Evolutionary conservation across 2,888 invertebrate species (phyloP).

Genomic region (Cataglyphis rosenhaueri): DNA sequence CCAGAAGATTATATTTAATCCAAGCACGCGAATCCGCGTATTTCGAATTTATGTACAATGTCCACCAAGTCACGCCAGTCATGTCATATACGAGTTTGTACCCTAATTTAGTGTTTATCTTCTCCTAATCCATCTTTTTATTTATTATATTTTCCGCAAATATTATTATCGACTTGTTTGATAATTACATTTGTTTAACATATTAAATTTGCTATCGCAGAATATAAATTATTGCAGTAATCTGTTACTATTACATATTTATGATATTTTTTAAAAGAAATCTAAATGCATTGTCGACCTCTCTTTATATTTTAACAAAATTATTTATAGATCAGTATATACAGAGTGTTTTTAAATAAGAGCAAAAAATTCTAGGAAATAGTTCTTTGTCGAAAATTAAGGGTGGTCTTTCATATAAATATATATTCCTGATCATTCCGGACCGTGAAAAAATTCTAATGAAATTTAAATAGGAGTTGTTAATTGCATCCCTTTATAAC

Average conservation of each 20-base stretch:
- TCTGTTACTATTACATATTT: no score
- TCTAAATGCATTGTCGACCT: neutral
- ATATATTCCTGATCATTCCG: no score
- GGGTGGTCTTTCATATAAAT: no score
- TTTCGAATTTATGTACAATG: neutral
- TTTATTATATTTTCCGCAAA: neutral
- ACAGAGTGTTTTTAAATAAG: no score
- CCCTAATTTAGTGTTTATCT: neutral
- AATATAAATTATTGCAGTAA: no score
- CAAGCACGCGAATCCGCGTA: slow-evolving; percentile 25
- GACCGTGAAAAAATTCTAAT: no score
- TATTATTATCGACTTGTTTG: neutral
- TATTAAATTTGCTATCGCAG: neutral
- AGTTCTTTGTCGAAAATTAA: no score
- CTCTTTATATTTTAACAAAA: neutral
- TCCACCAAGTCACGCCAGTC: neutral
- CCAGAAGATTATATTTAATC: slow-evolving; percentile 8
- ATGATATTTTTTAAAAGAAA: neutral
- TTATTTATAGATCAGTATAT: neutral
- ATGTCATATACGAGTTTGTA: neutral
- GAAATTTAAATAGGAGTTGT: no score
- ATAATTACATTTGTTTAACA: neutral
- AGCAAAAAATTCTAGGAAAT: no score
- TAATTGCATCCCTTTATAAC: no score
- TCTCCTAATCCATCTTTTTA: neutral